Conservation (phyloP, 2,888 invertebrate genomes). For the Himalopsyche japonica region DNA sequence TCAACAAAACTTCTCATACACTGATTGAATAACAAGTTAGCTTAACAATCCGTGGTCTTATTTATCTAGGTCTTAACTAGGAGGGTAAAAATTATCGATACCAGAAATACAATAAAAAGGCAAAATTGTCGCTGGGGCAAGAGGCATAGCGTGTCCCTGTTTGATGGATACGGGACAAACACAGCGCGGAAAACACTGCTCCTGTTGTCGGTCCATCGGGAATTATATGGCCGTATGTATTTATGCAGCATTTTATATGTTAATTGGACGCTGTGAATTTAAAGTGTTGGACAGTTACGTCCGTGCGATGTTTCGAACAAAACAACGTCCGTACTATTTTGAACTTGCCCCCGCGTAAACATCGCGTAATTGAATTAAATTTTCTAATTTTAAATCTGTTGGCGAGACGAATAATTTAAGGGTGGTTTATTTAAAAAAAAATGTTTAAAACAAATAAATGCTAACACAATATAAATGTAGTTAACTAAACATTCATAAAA, state of each 20-base stretch:
- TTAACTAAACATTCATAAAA: too few species aligned
- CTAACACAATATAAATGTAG: background rate
- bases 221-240: background rate
- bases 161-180: background rate
- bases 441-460: background rate
- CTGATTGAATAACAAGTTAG: too few species aligned
- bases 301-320: background rate
- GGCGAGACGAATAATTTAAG: background rate
- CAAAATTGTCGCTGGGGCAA: too few species aligned
- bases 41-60: too few species aligned
- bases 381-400: background rate
- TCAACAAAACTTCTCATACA: too few species aligned
- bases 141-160: too few species aligned
- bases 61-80: too few species aligned
- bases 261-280: background rate
- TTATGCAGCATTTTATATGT: background rate
- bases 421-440: too few species aligned
- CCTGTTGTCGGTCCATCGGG: background rate
- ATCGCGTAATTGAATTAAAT: background rate
- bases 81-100: too few species aligned
- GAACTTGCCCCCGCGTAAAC: background rate
- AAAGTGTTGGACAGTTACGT: background rate
- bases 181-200: background rate
- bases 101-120: too few species aligned
- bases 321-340: background rate